Conservation (phyloP, 2,113 vertebrate species). For the Pachycephala philippinensis region DNA sequence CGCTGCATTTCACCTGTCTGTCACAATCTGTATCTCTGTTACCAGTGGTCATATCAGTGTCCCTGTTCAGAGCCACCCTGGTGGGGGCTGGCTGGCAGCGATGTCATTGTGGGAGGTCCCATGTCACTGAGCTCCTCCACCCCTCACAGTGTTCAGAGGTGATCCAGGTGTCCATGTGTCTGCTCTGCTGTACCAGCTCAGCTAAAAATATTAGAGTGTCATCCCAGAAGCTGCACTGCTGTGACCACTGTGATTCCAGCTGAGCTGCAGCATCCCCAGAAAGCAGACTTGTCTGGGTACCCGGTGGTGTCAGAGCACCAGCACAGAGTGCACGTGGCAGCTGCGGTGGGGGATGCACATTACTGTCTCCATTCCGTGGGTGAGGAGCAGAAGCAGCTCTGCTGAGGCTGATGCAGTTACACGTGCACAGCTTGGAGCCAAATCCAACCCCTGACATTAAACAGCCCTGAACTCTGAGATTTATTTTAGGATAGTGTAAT, state of each 20-base stretch:
- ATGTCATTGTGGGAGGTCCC: accelerated
- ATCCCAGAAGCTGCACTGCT: not conserved
- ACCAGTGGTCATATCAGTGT: not conserved
- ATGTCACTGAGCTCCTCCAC: not conserved
- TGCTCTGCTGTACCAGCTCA: not conserved
- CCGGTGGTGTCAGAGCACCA: not conserved
- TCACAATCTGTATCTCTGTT: not conserved
- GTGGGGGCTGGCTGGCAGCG: not conserved
- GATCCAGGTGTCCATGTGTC: not conserved
- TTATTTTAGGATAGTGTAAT: not conserved
- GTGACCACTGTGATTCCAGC: not conserved
- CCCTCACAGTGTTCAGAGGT: accelerated
- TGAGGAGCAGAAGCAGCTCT: not conserved
- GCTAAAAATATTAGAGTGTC: not conserved
- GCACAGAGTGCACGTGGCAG: not conserved
- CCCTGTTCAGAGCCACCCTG: not conserved
- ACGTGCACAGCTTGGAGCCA: not conserved
- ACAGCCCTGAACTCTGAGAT: not conserved
- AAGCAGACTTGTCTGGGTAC: not conserved
- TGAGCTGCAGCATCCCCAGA: not conserved
- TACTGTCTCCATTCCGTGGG: not conserved
- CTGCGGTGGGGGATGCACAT: not conserved
- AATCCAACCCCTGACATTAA: not conserved
- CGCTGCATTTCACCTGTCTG: not conserved
- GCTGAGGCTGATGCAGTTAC: not conserved